A percentile compares a stretch with the other conserved stretches of the same genome.
These are phyloP conservation scores for Tiliqua scincoides DNA, from an alignment of 2,113 vertebrate genomes.

Conservation along the genomic window DNA sequence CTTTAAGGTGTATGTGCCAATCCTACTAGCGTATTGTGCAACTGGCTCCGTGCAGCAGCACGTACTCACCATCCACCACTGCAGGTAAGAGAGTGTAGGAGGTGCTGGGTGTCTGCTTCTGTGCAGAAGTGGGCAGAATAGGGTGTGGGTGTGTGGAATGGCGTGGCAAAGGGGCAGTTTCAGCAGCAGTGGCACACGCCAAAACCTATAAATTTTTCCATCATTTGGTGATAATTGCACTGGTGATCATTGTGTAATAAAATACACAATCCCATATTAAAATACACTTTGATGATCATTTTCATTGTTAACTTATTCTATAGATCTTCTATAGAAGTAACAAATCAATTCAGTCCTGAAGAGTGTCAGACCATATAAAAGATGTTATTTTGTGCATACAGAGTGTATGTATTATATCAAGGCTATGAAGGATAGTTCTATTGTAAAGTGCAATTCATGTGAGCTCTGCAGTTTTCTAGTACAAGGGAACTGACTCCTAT, in stretches of 20 bases:
- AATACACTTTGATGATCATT: neutral
- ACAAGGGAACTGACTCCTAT: constrained; percentile 30
- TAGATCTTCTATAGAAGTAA: constrained; percentile 28
- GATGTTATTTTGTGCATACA: constrained; percentile 20
- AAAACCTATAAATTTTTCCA: neutral
- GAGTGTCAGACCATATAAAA: constrained; percentile 17
- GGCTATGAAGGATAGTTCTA: neutral
- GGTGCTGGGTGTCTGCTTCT: too few species aligned
- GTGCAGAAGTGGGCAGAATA: too few species aligned
- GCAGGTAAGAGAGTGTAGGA: too few species aligned
- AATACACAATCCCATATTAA: constrained; percentile 13
- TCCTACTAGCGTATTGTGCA: too few species aligned
- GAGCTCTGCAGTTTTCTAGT: neutral
- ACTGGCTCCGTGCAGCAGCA: too few species aligned
- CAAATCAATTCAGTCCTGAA: constrained; percentile 41
- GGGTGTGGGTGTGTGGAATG: too few species aligned
- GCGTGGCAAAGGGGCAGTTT: too few species aligned
- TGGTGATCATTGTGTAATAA: too few species aligned
- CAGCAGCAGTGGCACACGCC: too few species aligned
- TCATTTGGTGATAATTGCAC: constrained; percentile 4
- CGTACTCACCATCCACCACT: too few species aligned
- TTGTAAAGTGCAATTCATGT: neutral
- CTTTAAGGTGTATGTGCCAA: too few species aligned
- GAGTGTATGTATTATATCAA: neutral
- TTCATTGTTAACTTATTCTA: neutral